phyloP scores from a whole-genome alignment of 2,888 invertebrate genomes.

The Aleiodes alternator region DNA sequence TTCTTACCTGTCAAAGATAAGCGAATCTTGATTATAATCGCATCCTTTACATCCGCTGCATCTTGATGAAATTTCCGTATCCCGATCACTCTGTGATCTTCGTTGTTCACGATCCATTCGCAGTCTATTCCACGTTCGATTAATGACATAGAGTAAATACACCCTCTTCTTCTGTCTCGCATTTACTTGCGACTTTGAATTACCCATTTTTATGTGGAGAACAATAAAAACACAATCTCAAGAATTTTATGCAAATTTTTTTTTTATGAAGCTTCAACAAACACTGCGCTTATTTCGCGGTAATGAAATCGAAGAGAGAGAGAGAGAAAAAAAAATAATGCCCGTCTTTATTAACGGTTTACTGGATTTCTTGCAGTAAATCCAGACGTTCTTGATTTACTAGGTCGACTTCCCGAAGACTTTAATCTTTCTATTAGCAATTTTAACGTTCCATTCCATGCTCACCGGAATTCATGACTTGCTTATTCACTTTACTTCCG shows the following conservation, averaged over 20 bases:
- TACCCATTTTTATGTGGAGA: slow-evolving; percentile 63
- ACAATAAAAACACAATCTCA: too few relatives aligned
- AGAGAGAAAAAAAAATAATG: slow-evolving; percentile 11
- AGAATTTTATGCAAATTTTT: too few relatives aligned
- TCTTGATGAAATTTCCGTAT: slow-evolving; percentile 67
- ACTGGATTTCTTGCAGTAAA: slow-evolving; percentile 37
- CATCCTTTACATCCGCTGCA: slow-evolving; percentile 71
- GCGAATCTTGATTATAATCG: slow-evolving; percentile 69
- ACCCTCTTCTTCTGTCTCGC: slow-evolving; percentile 70
- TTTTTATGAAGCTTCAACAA: too few relatives aligned
- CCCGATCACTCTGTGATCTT: slow-evolving; percentile 63
- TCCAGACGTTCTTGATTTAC: slow-evolving; percentile 44
- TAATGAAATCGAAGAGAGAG: slow-evolving; percentile 14
- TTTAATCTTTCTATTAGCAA: slow-evolving; percentile 36
- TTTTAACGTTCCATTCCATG: slow-evolving; percentile 29
- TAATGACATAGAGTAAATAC: slow-evolving; percentile 82
- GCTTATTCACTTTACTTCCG: background rate
- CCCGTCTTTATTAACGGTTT: slow-evolving; percentile 43
- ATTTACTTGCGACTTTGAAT: slow-evolving; percentile 65
- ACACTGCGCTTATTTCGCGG: too few relatives aligned
- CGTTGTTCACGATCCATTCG: slow-evolving; percentile 52
- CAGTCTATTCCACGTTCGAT: slow-evolving; percentile 83
- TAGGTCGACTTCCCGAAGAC: slow-evolving; percentile 35
- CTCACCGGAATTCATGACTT: slow-evolving; percentile 27
- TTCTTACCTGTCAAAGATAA: slow-evolving; percentile 71